Evolutionary conservation across 2,113 vertebrate species (phyloP), one percentile per base, ranked within the genome.

Genomic region (Desmodus rotundus): DNA sequence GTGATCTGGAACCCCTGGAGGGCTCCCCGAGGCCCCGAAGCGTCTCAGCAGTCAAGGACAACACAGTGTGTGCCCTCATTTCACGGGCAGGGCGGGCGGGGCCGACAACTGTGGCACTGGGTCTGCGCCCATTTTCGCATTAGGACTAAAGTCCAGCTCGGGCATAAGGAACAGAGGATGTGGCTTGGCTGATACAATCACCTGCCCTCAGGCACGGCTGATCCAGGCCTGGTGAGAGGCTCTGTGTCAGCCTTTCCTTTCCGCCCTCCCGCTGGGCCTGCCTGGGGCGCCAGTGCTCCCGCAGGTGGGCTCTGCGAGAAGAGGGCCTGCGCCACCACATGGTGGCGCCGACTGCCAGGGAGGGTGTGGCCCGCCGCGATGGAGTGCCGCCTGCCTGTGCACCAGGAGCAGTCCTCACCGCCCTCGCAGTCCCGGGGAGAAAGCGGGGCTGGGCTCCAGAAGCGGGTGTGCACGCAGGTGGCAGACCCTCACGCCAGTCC

Each of bases 221-320:
- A 38, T 52, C 86, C 47, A 10, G 47, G 38, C 11, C 16, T 38
- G 3, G 2, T 5, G 52, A 8, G 22, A 9, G 41, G 61, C 15
- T 26, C 8, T 7, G 31, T 28, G 28, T 9, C 20, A 5, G 9
- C n/a, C n/a, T n/a, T n/a, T n/a, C 3, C 1, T 3, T 15, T n/a
- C 41, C 7, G 3, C 17, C 19, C 50, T 12, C 12, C 1, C 12
- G 67, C 11, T 26, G 43, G 12, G 58, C 15, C 43, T 52, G 58
- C 74, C 8, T 41, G 67, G 7, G 50, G 56, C 24, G 1, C 22
- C 22, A 4, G 24, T 10, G 24, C 56, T 26, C 7, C 56, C 15
- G 9, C 43, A 4, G 0, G 0, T 0, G 0, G 7, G 58, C 5
- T 2, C 80, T 33, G 0, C 0, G 0, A 4, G 28, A 3, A 31